Conservation (phyloP, 2,113 vertebrate genomes). For the Tursiops truncatus region DNA sequence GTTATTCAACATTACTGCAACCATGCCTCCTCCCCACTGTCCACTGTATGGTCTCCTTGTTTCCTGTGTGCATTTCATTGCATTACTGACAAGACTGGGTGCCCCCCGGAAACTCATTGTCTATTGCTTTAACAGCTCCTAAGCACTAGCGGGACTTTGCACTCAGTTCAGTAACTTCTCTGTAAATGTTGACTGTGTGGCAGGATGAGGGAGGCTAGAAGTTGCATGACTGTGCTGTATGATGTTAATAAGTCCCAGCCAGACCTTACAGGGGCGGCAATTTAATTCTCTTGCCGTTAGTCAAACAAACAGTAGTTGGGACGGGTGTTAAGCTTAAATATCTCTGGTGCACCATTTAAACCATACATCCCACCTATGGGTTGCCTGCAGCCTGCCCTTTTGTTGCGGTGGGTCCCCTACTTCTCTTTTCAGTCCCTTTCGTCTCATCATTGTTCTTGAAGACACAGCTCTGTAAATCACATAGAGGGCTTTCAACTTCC, state of each 20-base stretch:
- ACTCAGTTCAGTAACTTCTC: neutral
- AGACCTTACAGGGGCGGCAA: neutral
- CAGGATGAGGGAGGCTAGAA: neutral
- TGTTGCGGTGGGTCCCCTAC: slow-evolving; percentile 16
- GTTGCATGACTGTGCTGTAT: neutral
- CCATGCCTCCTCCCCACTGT: neutral
- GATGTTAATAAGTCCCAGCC: slow-evolving; percentile 49
- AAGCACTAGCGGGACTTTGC: neutral
- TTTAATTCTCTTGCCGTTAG: slow-evolving; percentile 57
- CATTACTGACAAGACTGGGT: neutral
- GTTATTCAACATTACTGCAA: neutral
- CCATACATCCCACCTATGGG: neutral
- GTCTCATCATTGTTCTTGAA: slow-evolving; percentile 52
- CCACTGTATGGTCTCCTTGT: neutral
- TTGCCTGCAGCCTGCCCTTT: slow-evolving; percentile 16
- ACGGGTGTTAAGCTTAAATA: neutral
- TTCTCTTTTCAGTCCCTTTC: slow-evolving; percentile 60
- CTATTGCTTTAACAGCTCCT: neutral
- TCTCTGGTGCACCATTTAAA: neutral
- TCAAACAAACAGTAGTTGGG: slow-evolving; percentile 52
- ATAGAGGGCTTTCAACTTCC: slow-evolving; percentile 42
- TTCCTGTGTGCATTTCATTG: neutral
- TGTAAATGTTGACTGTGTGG: neutral
- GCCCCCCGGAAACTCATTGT: neutral
- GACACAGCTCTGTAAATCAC: slow-evolving; percentile 45